Evolutionary conservation across 2,797 vertebrate genomes (phyloP).

Genomic region (Alca torda): DNA sequence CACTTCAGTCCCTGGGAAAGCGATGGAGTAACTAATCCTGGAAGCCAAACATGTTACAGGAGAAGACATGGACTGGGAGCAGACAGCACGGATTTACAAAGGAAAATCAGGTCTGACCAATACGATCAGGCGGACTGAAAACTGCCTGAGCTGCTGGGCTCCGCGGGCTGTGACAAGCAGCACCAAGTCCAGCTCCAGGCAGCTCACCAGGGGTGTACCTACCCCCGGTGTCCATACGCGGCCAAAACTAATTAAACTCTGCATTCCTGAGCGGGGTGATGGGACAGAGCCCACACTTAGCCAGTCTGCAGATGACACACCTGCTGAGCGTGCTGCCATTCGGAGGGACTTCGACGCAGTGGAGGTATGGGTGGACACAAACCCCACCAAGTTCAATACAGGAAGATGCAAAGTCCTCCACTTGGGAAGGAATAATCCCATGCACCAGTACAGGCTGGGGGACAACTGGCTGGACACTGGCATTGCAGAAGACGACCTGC

Average conservation of each 20-base stretch:
- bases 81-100: not conserved
- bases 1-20: not conserved
- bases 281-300: not conserved
- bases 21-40: not conserved
- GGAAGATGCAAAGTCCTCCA: not conserved
- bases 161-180: not conserved
- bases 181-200: not conserved
- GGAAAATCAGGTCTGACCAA: not conserved
- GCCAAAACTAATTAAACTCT: not conserved
- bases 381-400: not conserved
- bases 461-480: not conserved
- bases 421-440: not conserved
- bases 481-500: not conserved
- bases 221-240: not conserved
- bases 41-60: not conserved
- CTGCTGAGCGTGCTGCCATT: not conserved
- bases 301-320: not conserved
- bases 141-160: not conserved
- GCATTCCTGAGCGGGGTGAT: not conserved
- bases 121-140: accelerated
- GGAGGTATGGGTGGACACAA: not conserved
- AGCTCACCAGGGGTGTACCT: too few relatives aligned
- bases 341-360: not conserved
- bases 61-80: not conserved
- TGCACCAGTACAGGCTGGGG: not conserved